Percentiles rank a stretch among this genome's conserved stretches.
These are phyloP conservation scores for Melieria crassipennis DNA, from an alignment of 2,888 invertebrate genomes.

Conservation along the genomic window DNA sequence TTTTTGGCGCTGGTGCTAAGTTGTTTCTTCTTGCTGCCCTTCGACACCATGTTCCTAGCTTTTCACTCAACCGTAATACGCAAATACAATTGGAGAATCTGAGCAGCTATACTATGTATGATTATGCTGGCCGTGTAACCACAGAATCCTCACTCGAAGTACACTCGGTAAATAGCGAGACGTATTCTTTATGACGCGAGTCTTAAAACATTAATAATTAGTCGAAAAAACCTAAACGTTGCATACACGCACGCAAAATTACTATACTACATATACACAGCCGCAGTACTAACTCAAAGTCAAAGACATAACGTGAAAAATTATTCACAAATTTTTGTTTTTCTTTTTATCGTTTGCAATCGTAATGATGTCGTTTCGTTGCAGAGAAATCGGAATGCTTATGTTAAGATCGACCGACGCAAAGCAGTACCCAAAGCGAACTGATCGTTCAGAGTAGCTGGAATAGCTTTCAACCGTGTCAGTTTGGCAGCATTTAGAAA, in stretches of 20 bases:
- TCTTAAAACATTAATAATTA: slow-evolving; percentile 2
- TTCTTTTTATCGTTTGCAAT: slow-evolving; percentile 5
- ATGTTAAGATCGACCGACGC: slow-evolving; percentile 56
- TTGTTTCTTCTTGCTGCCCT: slow-evolving; percentile 45
- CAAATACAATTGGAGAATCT: too few species aligned
- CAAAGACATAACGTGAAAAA: too few species aligned
- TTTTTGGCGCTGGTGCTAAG: slow-evolving; percentile 45
- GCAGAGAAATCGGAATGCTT: slow-evolving; percentile 28
- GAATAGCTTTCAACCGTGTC: slow-evolving; percentile 42
- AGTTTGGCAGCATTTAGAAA: slow-evolving; percentile 27
- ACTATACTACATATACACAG: too few species aligned
- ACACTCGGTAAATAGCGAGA: too few species aligned
- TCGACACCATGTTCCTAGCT: slow-evolving; percentile 59
- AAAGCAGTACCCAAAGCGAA: slow-evolving; percentile 62
- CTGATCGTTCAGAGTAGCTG: slow-evolving; percentile 55
- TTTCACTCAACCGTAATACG: slow-evolving; percentile 37
- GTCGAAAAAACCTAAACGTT: too few species aligned
- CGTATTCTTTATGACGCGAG: not conserved
- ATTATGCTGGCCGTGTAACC: too few species aligned
- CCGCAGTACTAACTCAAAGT: too few species aligned
- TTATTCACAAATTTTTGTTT: not conserved
- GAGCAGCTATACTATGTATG: too few species aligned
- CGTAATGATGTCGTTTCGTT: slow-evolving; percentile 22
- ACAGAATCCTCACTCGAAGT: too few species aligned
- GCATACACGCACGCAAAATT: too few species aligned